Conservation (phyloP, 2,888 invertebrate species). For the Orthonevra nobilis region DNA sequence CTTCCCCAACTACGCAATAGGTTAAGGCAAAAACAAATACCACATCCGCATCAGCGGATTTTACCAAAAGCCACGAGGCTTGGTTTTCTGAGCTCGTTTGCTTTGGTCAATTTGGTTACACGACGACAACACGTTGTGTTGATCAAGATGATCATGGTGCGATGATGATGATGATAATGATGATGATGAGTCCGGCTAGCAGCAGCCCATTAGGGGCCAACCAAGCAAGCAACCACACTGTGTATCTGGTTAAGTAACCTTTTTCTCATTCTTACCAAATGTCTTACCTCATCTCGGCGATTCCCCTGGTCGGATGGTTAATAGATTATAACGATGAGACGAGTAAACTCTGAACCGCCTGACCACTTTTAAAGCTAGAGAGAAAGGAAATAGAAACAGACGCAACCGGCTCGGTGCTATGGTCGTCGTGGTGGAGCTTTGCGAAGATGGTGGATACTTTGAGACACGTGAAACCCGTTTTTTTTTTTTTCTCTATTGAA, state of each 20-base stretch:
- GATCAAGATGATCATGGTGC: constrained; percentile 26
- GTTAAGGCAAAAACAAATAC: constrained; percentile 1
- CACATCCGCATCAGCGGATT: constrained; percentile 55
- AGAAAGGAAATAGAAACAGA: constrained; percentile 49
- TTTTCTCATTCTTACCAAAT: constrained; percentile 39
- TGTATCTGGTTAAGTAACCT: constrained; percentile 52
- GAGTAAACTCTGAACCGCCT: constrained; percentile 3
- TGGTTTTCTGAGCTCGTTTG: no score
- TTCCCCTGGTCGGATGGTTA: constrained; percentile 30
- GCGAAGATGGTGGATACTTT: constrained; percentile 21
- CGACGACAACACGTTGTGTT: constrained; percentile 36
- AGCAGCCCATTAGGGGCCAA: constrained; percentile 13
- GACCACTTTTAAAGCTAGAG: constrained; percentile 25
- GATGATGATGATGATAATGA: constrained; percentile 8
- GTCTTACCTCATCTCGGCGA: constrained; percentile 47
- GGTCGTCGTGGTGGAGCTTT: neutral
- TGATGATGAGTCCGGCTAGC: constrained; percentile 58
- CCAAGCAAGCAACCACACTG: no score
- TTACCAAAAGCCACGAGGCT: no score
- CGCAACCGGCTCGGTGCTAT: neutral
- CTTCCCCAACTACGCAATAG: constrained; percentile 50
- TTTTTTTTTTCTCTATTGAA: constrained; percentile 68
- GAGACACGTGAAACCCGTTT: constrained; percentile 65
- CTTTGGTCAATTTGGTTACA: constrained; percentile 38
- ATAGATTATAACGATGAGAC: constrained; percentile 41